Evolutionary conservation across 2,888 invertebrate species (phyloP), one percentile per base, ranked within the genome.

Genomic region (Hyles lineata): DNA sequence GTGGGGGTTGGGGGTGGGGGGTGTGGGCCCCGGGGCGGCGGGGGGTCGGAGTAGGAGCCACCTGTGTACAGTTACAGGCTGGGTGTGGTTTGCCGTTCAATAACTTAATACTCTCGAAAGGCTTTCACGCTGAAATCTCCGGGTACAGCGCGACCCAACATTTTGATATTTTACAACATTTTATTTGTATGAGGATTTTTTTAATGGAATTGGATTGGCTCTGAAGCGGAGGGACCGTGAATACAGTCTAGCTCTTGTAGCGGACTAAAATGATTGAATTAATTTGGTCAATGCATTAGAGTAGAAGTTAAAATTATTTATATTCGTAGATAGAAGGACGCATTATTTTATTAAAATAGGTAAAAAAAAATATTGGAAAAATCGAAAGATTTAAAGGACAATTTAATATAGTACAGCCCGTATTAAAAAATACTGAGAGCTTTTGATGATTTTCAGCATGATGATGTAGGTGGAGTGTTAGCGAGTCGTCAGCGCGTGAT

Each of bases 11-110:
- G 75, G 77, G 70, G 73, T 25, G 25, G 71, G 71, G 74, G 76
- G 74, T 60, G 70, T 61, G 15, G 55, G 8, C n/a, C 55, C 58
- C 63, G 70, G 75, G 78, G 78, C 70, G 61, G 71, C 74, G 76
- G 76, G 76, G 78, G 79, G 67, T 81, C 43, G 50, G 5, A 21
- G 63, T n/a, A 77, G 80, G 85, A 82, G 89, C 86, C 85, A 87
- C 87, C 89, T 89, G 89, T 90, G 89, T 89, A 89, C 87, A 88
- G 91, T 92, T 91, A 92, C 93, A 92, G 89, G 88, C 89, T 88
- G 94, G 94, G 94, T 94, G 94, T 94, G 94, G 94, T 94, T 94
- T 94, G 94, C 94, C 94, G 94, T 94, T 94, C 94, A 92, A 94
- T 94, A 94, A 94, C 94, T 93, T 94, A 93, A 94, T 94, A 94